Conservation (phyloP, 2,113 vertebrate species). For the Lipotes vexillifer region DNA sequence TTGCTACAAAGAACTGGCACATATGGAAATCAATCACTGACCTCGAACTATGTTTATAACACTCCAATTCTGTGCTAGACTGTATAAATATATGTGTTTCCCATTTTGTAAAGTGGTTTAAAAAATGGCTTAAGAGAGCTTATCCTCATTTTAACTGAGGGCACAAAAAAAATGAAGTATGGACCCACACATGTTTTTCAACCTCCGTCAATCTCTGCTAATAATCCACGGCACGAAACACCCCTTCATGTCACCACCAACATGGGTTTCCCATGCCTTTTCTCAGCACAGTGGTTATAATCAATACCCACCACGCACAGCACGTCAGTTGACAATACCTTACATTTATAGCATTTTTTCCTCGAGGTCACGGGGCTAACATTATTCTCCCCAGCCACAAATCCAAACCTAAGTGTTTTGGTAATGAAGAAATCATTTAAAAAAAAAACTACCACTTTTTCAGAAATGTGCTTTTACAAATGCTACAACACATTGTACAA, state of each 20-base stretch:
- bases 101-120: not conserved
- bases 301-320: not conserved
- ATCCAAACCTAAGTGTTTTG: not conserved
- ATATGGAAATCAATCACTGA: not conserved
- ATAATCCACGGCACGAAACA: not conserved
- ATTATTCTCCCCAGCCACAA: not conserved
- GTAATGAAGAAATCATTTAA: constrained; percentile 41
- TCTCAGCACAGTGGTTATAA: not conserved
- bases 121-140: not conserved
- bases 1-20: not conserved
- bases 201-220: not conserved
- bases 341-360: constrained; percentile 27
- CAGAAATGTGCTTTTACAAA: constrained; percentile 20
- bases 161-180: not conserved
- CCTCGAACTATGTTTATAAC: not conserved
- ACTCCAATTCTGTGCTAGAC: not conserved
- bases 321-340: constrained; percentile 26
- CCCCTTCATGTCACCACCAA: not conserved
- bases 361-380: not conserved
- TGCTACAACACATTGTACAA: not conserved
- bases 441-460: constrained; percentile 13
- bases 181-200: not conserved
- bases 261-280: not conserved
- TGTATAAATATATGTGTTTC: not conserved
- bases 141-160: not conserved